These are phyloP conservation scores for Ranitomeya variabilis DNA, from an alignment of 2,113 vertebrate genomes.

Conservation along the genomic window DNA sequence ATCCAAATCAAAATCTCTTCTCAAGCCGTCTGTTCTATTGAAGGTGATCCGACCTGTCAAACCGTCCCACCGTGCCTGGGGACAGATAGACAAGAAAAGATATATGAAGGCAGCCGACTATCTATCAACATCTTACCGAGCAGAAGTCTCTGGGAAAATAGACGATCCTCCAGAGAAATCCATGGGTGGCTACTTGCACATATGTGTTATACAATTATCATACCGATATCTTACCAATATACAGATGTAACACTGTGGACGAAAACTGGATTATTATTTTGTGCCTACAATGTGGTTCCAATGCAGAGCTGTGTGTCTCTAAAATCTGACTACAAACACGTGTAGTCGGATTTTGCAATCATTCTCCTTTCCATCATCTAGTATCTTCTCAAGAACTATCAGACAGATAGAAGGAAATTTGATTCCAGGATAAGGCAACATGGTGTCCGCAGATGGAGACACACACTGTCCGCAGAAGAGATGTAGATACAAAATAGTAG, in stretches of 20 bases:
- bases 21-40: constrained; percentile 91
- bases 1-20: constrained; percentile 96
- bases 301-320: not conserved
- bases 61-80: constrained; percentile 91
- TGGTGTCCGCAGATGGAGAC: not conserved
- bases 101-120: constrained; percentile 11
- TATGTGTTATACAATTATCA: not conserved
- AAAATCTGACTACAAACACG: not conserved
- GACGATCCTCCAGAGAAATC: too few relatives aligned
- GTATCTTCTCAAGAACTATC: not conserved
- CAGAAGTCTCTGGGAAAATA: too few relatives aligned
- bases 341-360: not conserved
- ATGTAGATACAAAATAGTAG: not conserved
- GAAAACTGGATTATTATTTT: not conserved
- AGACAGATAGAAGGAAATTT: not conserved
- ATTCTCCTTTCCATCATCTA: not conserved
- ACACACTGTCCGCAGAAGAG: not conserved
- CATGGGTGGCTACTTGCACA: too few relatives aligned
- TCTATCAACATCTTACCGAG: not conserved
- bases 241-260: not conserved
- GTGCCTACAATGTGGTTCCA: not conserved
- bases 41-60: constrained; percentile 92
- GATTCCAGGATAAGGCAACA: too few relatives aligned
- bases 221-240: not conserved
- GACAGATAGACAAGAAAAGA: constrained; percentile 56